phyloP scores from a whole-genome alignment of 1,140 invertebrate species.

The Metaphire vulgaris region DNA sequence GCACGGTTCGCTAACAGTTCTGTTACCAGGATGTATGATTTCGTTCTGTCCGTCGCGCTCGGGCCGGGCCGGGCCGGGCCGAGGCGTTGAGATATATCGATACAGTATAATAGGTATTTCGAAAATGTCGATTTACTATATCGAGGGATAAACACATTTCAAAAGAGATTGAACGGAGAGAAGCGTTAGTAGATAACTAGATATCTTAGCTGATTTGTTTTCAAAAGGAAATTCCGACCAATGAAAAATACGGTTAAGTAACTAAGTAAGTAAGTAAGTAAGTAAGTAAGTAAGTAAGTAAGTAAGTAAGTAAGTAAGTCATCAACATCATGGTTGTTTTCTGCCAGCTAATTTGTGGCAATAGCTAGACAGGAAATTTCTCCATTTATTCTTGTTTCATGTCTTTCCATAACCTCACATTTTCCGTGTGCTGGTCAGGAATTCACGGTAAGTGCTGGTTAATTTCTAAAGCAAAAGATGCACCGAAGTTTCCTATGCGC shows the following conservation, averaged over 20 bases:
- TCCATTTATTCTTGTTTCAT: not conserved
- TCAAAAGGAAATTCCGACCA: not conserved
- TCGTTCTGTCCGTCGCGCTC: no score
- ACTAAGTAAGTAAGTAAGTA: not conserved
- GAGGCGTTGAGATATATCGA: not conserved
- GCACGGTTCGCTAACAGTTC: no score
- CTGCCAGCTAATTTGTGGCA: not conserved
- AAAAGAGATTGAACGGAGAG: not conserved
- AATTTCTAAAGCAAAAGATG: not conserved
- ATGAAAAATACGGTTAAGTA: not conserved
- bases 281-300: conserved; percentile 11
- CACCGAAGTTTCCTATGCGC: no score
- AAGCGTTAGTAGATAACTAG: not conserved
- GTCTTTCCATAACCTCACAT: not conserved
- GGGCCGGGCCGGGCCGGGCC: no score
- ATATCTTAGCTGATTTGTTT: not conserved
- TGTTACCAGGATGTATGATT: no score
- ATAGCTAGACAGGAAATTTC: not conserved
- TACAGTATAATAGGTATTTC: not conserved
- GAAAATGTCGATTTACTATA: not conserved
- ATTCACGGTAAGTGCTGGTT: not conserved
- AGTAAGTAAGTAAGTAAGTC: not conserved
- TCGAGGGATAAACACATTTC: not conserved
- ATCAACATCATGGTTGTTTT: no score
- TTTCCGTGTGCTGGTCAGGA: not conserved